Evolutionary conservation across 2,113 vertebrate genomes (phyloP).

Genomic region (Anguilla rostrata): DNA sequence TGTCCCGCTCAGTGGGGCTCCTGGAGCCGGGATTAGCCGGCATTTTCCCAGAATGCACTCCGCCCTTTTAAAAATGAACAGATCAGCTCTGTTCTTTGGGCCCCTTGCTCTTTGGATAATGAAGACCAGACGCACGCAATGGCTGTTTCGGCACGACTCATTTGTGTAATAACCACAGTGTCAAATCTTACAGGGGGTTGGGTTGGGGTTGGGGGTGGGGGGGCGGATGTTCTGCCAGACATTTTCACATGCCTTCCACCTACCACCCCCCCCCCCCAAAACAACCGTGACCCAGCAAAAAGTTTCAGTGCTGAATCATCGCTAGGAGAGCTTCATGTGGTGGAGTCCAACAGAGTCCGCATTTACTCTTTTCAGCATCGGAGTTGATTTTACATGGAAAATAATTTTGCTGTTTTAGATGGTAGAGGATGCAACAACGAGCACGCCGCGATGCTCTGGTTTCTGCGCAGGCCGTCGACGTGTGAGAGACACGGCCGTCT

Average conservation of each 20-base stretch:
- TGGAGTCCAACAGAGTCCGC: too few relatives aligned
- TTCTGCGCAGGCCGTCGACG: too few relatives aligned
- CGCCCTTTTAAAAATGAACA: conserved; percentile 25
- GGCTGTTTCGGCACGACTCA: conserved; percentile 36
- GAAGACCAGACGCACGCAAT: conserved; percentile 58
- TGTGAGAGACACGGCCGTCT: conserved; percentile 32
- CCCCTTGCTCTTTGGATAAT: conserved; percentile 60
- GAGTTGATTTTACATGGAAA: too few relatives aligned
- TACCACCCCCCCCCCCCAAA: too few relatives aligned
- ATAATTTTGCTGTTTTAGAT: conserved; percentile 40
- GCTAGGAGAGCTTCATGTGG: too few relatives aligned
- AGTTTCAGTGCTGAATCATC: too few relatives aligned
- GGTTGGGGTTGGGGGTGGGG: too few relatives aligned
- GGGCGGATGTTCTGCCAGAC: conserved; percentile 59
- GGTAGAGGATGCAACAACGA: conserved; percentile 51
- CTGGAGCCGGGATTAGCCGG: not conserved
- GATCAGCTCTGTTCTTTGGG: conserved; percentile 51
- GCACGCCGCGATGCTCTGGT: conserved; percentile 20
- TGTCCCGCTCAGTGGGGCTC: not conserved
- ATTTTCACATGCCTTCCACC: conserved; percentile 68
- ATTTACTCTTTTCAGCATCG: too few relatives aligned
- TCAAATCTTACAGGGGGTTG: too few relatives aligned
- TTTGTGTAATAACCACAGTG: conserved; percentile 67
- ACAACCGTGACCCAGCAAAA: too few relatives aligned
- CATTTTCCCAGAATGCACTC: conserved; percentile 28